These are phyloP conservation scores for Eucera pruinosa DNA, from an alignment of 2,888 invertebrate species.

Conservation along the genomic window DNA sequence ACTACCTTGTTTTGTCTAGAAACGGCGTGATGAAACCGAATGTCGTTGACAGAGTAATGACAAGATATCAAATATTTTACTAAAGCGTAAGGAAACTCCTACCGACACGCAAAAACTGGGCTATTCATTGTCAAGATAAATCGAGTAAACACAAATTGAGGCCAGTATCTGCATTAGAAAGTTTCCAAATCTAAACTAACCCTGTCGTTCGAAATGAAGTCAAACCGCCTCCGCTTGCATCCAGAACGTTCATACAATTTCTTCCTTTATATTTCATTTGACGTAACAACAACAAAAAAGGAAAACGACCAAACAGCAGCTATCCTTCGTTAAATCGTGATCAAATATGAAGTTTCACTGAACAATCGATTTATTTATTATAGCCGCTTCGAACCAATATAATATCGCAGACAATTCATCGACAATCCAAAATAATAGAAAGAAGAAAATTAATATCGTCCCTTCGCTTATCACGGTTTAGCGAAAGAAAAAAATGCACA, in stretches of 20 bases:
- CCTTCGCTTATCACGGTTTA: conserved; percentile 13
- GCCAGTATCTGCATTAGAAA: not conserved
- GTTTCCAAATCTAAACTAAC: not conserved
- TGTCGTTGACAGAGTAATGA: conserved; percentile 37
- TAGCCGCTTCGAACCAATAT: not conserved
- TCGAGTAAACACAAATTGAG: not conserved
- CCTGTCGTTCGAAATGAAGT: not conserved
- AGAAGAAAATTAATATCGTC: not conserved
- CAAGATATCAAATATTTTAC: conserved; percentile 69
- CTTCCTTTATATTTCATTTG: no score
- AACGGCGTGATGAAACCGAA: conserved; percentile 50
- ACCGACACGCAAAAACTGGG: conserved; percentile 9
- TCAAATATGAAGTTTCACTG: not conserved
- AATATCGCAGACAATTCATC: conserved; percentile 43
- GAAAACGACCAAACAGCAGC: no score
- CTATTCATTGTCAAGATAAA: conserved; percentile 16
- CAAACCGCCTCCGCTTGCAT: no score
- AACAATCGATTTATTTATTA: conserved; percentile 47
- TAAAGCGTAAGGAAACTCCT: conserved; percentile 29
- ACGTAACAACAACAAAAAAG: no score
- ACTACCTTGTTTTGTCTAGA: conserved; percentile 40
- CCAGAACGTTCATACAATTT: no score
- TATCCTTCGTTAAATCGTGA: conserved; percentile 17
- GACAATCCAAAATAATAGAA: conserved; percentile 46
- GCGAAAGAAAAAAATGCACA: not conserved